Conservation (phyloP, 1,140 invertebrate species). For the Copidosoma floridanum region DNA sequence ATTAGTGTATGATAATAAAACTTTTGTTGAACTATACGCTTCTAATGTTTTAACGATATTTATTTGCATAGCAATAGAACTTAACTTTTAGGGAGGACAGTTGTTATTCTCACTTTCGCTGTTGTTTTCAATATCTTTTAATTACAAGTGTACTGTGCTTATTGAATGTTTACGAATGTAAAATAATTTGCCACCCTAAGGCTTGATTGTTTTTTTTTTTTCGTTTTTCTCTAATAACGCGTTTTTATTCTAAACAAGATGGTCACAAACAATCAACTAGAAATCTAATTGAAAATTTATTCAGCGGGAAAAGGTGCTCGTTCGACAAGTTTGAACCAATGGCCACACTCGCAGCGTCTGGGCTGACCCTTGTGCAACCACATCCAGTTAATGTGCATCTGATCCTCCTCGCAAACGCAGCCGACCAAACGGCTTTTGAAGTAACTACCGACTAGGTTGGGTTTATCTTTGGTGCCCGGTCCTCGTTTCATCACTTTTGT, state of each 20-base stretch:
- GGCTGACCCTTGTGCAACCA: constrained; percentile 86
- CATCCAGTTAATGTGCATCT: constrained; percentile 87
- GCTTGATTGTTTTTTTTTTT: constrained; percentile 11
- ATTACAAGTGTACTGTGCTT: constrained; percentile 12
- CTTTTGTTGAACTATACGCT: too few species aligned
- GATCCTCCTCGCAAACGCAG: constrained; percentile 95
- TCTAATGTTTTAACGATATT: constrained; percentile 17
- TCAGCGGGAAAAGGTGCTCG: constrained; percentile 3
- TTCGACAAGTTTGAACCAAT: constrained; percentile 89
- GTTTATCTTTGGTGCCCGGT: constrained; percentile 79
- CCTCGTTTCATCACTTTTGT: constrained; percentile 77
- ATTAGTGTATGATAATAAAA: neutral
- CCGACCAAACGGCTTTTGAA: constrained; percentile 88
- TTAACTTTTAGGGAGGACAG: constrained; percentile 16
- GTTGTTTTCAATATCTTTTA: constrained; percentile 1
- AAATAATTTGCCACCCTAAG: constrained; percentile 13
- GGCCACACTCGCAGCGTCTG: constrained; percentile 90
- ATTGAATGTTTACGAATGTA: constrained; percentile 10
- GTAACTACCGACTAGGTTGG: constrained; percentile 86
- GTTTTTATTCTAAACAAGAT: constrained; percentile 14
- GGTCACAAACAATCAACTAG: constrained; percentile 44
- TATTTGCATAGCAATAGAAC: constrained; percentile 21
- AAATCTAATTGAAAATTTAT: constrained; percentile 25
- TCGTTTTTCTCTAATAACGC: constrained; percentile 23
- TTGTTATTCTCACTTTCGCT: neutral